Evolutionary conservation across 2,113 vertebrate genomes (phyloP).

Genomic region (Amblyornis subalaris): DNA sequence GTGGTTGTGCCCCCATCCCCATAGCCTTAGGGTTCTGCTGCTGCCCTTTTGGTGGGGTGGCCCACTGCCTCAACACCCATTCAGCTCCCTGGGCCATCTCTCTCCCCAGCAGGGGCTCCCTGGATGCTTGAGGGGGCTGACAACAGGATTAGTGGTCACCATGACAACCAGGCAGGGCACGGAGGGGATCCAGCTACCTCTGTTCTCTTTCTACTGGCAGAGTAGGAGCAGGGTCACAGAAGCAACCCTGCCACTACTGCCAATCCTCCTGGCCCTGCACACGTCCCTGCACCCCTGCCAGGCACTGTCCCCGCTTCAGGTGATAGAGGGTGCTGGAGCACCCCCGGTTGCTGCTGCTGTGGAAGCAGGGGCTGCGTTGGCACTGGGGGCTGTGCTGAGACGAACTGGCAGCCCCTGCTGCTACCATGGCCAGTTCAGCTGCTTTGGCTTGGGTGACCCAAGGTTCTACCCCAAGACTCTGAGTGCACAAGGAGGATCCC

Average conservation of each 20-base stretch:
- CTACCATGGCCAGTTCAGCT: accelerated
- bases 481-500: background rate
- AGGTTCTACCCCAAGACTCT: background rate
- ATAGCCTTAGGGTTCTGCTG: background rate
- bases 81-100: no score
- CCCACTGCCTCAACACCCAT: background rate
- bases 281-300: no score
- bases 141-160: accelerated
- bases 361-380: background rate
- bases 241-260: background rate
- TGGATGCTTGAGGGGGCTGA: no score
- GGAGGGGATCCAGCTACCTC: background rate
- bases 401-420: background rate
- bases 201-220: background rate
- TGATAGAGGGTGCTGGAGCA: background rate
- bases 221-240: background rate
- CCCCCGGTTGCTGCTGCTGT: background rate
- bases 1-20: background rate
- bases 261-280: background rate
- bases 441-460: background rate
- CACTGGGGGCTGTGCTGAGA: no score
- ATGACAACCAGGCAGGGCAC: background rate
- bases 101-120: background rate
- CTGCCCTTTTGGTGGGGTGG: background rate
- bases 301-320: background rate